Base-by-base conservation (phyloP, 1,140 invertebrate species). In the Maconellicoccus hirsutus region DNA sequence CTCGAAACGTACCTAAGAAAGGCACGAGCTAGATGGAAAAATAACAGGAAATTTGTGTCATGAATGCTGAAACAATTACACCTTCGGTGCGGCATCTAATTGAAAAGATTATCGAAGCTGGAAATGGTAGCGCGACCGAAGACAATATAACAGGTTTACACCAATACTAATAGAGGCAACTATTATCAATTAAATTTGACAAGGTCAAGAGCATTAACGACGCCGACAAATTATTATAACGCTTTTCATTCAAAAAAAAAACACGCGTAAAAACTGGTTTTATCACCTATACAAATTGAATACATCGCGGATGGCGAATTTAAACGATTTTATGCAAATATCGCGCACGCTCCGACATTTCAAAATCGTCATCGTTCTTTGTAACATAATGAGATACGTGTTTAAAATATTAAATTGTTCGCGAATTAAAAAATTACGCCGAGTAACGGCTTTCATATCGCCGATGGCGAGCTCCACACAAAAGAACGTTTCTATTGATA, bases 141-240 rank as follows among this genome's bases (percentile, higher is more conserved):
- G 29, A 33, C 29, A 33, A 33, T 33, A 52, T 52, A 52, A 52
- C 42, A 8, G 42, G 42, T 52, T 52, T 52, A 19, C 3, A 52
- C 16, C 2, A 19, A 52, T 3, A 38, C 42, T 52, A 52, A 33
- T 3, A 33, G 4, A 33, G 12, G 29, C 29, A 16, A 52, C 42
- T 19, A 52, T 52, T 52, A 52, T 52, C 12, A 52, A 52, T 52
- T 52, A 52, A 52, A 52, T 52, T 52, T 52, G 42, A 52, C 42
- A 52, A 52, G 42, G 42, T 52, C 42, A 52, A 52, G 42, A 6
- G 42, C 42, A 52, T 8, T 52, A 52, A 52, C 42, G 42, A 16
- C 29, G 42, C 42, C n/a, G n/a, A 52, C 42, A 52, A 52, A 52
- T 52, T 52, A 52, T 52, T 52, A 52, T 52, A 52, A 52, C 42